Conservation (phyloP, 2,888 invertebrate genomes). For the Acleris holmiana region DNA sequence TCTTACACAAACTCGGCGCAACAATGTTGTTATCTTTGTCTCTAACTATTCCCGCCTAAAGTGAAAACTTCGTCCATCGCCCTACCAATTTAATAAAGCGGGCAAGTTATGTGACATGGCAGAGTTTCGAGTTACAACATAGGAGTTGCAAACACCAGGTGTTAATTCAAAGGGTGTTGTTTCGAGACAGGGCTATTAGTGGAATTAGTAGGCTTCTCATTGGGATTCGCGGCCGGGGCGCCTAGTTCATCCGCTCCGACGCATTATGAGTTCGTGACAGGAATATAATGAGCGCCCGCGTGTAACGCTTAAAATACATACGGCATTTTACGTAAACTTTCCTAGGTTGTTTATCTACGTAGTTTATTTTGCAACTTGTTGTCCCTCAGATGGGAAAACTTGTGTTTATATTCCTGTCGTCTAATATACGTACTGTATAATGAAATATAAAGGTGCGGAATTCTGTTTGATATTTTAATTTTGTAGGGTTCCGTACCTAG, state of each 20-base stretch:
- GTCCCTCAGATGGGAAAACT: neutral
- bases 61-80: constrained; percentile 36
- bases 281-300: constrained; percentile 49
- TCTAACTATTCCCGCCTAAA: constrained; percentile 37
- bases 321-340: neutral
- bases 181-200: constrained; percentile 44
- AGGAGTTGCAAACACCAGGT: constrained; percentile 39
- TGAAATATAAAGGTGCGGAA: neutral
- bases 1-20: constrained; percentile 23
- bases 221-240: constrained; percentile 47
- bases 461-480: too few relatives aligned
- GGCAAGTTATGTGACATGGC: constrained; percentile 34
- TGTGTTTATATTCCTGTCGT: constrained; percentile 25
- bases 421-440: neutral
- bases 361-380: constrained; percentile 6
- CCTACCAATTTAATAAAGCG: constrained; percentile 40
- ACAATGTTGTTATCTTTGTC: constrained; percentile 37
- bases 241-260: constrained; percentile 58
- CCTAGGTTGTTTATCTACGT: constrained; percentile 2
- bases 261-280: constrained; percentile 62
- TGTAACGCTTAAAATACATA: constrained; percentile 10
- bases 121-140: constrained; percentile 31
- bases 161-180: constrained; percentile 43
- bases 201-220: constrained; percentile 46
- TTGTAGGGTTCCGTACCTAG: too few relatives aligned